Base-by-base conservation (phyloP, 1,140 invertebrate genomes). In the Calycopis cecrops region DNA sequence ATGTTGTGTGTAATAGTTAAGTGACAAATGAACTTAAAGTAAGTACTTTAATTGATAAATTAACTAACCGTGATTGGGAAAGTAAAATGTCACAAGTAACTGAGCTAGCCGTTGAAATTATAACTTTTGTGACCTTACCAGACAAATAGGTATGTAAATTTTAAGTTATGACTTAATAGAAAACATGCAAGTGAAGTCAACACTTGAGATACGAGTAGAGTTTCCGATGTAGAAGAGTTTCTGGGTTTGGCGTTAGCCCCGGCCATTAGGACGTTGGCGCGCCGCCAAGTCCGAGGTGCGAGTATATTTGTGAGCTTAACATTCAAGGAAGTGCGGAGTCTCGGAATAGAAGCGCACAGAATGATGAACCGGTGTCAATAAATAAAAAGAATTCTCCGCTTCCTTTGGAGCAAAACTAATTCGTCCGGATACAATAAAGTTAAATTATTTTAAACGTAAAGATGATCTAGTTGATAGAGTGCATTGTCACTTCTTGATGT, bases 281-380 rank as follows among this genome's bases (percentile, higher is more conserved):
- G 21, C 17, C n/a, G 77, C 82, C 82, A 84, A 62, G 58, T 67
- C 63, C 73, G 73, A 77, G 75, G 77, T 82, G 77, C 69, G 69
- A 76, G 76, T 79, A 77, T 82, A 83, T 85, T 85, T 76, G 77
- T 84, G 71, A 80, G 73, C 72, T 73, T 70, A 82, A 80, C 79
- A 82, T 82, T 85, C 80, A 80, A 85, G 82, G 79, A 85, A 85
- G 80, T 84, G 66, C 77, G 21, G 21, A 76, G 69, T 82, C 77
- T 76, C 65, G 72, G 74, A 85, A 85, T 84, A 85, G 79, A 75
- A 76, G 54, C 73, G 65, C 68, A 64, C 64, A 67, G 65, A 73
- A 70, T 73, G 65, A 69, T 63, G 67, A 67, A 64, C 63, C 42
- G 57, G 57, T 62, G 48, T 55, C 59, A 60, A 71, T 65, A 71